These are phyloP conservation scores for Phocides pigmalion DNA, from an alignment of 1,140 invertebrate species.

Conservation along the genomic window DNA sequence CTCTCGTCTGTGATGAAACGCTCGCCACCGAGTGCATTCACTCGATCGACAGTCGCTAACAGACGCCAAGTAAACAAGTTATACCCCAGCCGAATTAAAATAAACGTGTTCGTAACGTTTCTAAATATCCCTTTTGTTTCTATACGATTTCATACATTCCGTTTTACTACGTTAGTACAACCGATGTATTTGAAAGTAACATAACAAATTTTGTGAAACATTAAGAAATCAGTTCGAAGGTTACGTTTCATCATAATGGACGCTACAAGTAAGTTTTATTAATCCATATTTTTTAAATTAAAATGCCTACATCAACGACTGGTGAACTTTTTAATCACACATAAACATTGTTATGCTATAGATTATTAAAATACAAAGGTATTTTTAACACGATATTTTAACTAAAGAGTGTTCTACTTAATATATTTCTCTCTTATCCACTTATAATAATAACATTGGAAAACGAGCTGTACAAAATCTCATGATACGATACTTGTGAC, in stretches of 20 bases:
- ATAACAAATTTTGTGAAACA: slow-evolving; percentile 38
- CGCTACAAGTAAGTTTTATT: slow-evolving; percentile 74
- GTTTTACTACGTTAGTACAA: neutral
- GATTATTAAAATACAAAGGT: too few species aligned
- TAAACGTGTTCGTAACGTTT: slow-evolving; percentile 15
- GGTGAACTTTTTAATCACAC: slow-evolving; percentile 10
- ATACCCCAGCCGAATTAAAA: slow-evolving; percentile 26
- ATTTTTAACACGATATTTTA: too few species aligned
- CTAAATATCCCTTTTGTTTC: neutral
- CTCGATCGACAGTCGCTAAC: slow-evolving; percentile 51
- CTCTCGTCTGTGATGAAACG: slow-evolving; percentile 56
- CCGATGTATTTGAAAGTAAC: slow-evolving; percentile 9
- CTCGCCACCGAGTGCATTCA: slow-evolving; percentile 68
- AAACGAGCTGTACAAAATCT: too few species aligned
- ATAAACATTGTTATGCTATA: neutral
- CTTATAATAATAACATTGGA: too few species aligned
- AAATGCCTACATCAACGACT: neutral
- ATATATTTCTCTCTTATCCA: too few species aligned
- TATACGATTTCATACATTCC: slow-evolving; percentile 3
- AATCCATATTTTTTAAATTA: slow-evolving; percentile 20
- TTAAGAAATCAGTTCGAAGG: slow-evolving; percentile 63
- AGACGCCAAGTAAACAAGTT: slow-evolving; percentile 55
- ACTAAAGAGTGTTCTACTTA: too few species aligned
- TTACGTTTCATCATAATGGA: slow-evolving; percentile 74
- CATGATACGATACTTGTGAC: too few species aligned